Evolutionary conservation across 2,888 invertebrate species (phyloP), one percentile per base, ranked within the genome.

Genomic region (Clusia tigrina): DNA sequence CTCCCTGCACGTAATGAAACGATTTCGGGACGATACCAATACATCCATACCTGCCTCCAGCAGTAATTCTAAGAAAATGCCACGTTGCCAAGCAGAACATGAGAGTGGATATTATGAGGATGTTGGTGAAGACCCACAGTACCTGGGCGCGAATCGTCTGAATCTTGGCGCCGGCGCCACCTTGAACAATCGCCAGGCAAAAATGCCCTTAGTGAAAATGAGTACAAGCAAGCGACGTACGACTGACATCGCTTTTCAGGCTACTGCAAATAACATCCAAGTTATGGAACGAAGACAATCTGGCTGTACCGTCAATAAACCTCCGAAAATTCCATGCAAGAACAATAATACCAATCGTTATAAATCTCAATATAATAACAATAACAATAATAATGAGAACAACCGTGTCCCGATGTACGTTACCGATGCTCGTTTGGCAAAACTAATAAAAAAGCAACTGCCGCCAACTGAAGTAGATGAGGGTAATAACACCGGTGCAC

Each of bases 71-170:
- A 71, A 71, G 65, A 87, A 86, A 78, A 89, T 89, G 88, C 87
- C 86, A 78, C 87, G 88, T 71, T 89, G 89, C 74, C 88, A 88
- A 74, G 87, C 88, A 72, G 90, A 90, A 73, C 90, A 92, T 86
- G 93, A 93, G 86, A 92, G 92, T 82, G 92, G 92, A 69, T 93
- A 91, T 82, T 93, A 91, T 87, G 92, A 92, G 84, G 70, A 70
- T 59, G 66, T 62, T 18, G 46, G 58, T 18, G 71, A 72, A 17
- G 71, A 67, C 12, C 65, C 59, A 18, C 57, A 54, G 32, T 56
- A 58, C 12, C n/a, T 58, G 26, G 57, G n/a, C n/a, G n/a, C n/a
- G n/a, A 62, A n/a, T 15, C 24, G 15, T 12, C 32, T 32, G 32
- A 32, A 12, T 12, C 12, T 20, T 2, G 12, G 12, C 53, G 17